Percentiles rank a stretch among this genome's conserved stretches.
phyloP scores from a whole-genome alignment of 2,888 invertebrate species.

The Leptopilina syphax region DNA sequence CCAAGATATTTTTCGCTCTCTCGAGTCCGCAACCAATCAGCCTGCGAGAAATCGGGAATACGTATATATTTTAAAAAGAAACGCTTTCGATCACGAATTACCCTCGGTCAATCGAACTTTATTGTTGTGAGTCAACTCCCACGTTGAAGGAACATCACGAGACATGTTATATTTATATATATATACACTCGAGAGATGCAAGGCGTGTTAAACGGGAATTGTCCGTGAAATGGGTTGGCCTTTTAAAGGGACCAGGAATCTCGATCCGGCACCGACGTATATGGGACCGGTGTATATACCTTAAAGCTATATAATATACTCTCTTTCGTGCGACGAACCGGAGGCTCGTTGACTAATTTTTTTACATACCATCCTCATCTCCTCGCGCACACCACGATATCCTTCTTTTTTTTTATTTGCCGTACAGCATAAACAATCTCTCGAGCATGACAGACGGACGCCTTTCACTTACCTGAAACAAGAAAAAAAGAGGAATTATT shows the following conservation, averaged over 20 bases:
- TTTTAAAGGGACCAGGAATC: slow-evolving; percentile 51
- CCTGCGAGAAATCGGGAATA: slow-evolving; percentile 24
- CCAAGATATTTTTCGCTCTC: not conserved
- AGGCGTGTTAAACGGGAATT: slow-evolving; percentile 60
- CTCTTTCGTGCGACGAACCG: slow-evolving; percentile 50
- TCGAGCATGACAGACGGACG: not conserved
- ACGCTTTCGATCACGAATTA: slow-evolving; percentile 55
- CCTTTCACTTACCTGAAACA: slow-evolving; percentile 28
- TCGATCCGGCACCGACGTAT: slow-evolving; percentile 42
- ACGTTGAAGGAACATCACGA: slow-evolving; percentile 50
- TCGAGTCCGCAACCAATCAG: slow-evolving; percentile 19
- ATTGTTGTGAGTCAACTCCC: slow-evolving; percentile 59
- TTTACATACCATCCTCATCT: slow-evolving; percentile 36
- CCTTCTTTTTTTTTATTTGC: slow-evolving; percentile 27
- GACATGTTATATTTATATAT: not conserved
- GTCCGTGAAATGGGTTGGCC: slow-evolving; percentile 65
- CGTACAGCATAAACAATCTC: not conserved
- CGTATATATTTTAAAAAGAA: slow-evolving; percentile 36
- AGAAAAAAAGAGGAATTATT: not conserved
- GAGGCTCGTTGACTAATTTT: slow-evolving; percentile 38
- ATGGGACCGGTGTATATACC: slow-evolving; percentile 22
- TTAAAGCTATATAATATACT: slow-evolving; percentile 28
- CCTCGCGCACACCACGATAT: not conserved
- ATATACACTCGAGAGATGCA: slow-evolving; percentile 17
- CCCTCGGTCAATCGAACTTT: slow-evolving; percentile 60